These are phyloP conservation scores for Cossypha caffra DNA, from an alignment of 2,797 vertebrate genomes.

Conservation along the genomic window DNA sequence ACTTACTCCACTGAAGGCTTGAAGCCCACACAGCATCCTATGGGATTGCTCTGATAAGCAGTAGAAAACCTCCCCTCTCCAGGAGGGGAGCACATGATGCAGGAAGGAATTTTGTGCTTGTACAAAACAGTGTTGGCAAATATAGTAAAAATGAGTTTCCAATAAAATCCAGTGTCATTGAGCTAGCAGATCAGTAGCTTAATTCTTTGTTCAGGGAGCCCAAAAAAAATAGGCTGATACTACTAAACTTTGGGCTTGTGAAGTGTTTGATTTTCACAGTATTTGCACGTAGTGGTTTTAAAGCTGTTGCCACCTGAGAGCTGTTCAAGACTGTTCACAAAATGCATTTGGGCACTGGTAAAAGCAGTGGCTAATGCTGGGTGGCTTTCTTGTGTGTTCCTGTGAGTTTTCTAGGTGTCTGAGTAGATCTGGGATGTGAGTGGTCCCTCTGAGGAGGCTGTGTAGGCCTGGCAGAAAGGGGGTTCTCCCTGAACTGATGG, in stretches of 20 bases:
- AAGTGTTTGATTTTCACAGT: not conserved
- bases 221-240: not conserved
- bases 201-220: not conserved
- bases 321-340: not conserved
- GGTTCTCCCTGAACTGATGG: not conserved
- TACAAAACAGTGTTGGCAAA: not conserved
- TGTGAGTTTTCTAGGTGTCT: not conserved
- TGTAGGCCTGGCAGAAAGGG: not conserved
- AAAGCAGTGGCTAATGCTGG: not conserved
- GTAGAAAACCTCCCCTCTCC: not conserved
- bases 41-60: not conserved
- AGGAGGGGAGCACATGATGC: not conserved
- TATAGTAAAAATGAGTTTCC: not conserved
- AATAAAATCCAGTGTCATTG: not conserved
- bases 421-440: not conserved
- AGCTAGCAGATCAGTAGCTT: not conserved
- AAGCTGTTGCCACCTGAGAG: not conserved
- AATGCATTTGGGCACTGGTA: not conserved
- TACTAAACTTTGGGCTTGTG: not conserved
- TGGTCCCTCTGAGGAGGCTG: not conserved
- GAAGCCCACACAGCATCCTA: not conserved
- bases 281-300: not conserved
- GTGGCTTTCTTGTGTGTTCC: not conserved
- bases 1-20: not conserved
- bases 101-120: not conserved